Percentiles rank a stretch among this genome's conserved stretches.
phyloP scores from a whole-genome alignment of 1,140 invertebrate species.

The Micrasema minimum region DNA sequence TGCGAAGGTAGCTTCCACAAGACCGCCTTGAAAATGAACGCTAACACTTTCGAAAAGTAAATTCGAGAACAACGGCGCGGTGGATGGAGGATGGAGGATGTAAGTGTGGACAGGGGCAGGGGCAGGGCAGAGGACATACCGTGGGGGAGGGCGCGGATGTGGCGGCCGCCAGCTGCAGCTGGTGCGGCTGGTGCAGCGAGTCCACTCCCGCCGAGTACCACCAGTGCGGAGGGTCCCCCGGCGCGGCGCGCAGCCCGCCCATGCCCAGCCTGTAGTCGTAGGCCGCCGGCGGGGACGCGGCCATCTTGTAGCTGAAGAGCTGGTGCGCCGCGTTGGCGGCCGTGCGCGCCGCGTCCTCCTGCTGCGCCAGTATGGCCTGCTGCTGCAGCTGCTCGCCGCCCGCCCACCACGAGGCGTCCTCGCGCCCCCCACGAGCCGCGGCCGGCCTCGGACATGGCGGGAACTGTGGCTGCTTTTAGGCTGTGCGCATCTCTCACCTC shows the following conservation, averaged over 20 bases:
- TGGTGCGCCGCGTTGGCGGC: slow-evolving; percentile 73
- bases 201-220: slow-evolving; percentile 72
- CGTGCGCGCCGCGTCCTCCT: slow-evolving; percentile 65
- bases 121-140: slow-evolving; percentile 22
- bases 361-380: slow-evolving; percentile 64
- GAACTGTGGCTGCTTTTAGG: background rate
- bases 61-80: slow-evolving; percentile 31
- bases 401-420: slow-evolving; percentile 73
- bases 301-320: slow-evolving; percentile 86
- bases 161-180: slow-evolving; percentile 58
- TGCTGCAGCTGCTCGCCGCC: slow-evolving; percentile 68
- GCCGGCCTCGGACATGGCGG: slow-evolving; percentile 56
- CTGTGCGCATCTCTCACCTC: slow-evolving; percentile 13
- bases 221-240: slow-evolving; percentile 70
- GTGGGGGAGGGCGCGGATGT: slow-evolving; percentile 62
- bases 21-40: slow-evolving; percentile 46
- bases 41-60: slow-evolving; percentile 43
- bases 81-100: background rate
- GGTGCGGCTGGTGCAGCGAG: slow-evolving; percentile 63
- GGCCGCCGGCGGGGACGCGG: slow-evolving; percentile 59
- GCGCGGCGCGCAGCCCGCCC: slow-evolving; percentile 59
- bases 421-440: slow-evolving; percentile 72
- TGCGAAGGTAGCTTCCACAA: slow-evolving; percentile 31
- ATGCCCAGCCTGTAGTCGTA: slow-evolving; percentile 74
- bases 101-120: background rate